Evolutionary conservation across 2,888 invertebrate genomes (phyloP).

Genomic region (Melanostoma scalare): DNA sequence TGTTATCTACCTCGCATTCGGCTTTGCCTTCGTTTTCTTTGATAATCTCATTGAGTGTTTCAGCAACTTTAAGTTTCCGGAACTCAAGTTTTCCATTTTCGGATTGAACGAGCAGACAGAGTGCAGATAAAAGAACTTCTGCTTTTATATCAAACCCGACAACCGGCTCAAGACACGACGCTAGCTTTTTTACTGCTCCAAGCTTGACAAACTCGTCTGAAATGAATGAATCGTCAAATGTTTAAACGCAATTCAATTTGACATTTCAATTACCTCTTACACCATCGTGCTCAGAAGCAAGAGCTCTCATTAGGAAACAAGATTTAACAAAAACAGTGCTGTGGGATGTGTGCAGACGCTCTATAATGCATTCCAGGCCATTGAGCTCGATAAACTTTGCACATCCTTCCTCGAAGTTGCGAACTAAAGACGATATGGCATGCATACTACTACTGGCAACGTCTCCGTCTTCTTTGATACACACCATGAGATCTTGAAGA

Average conservation of each 20-base stretch:
- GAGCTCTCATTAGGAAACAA: conserved; percentile 87
- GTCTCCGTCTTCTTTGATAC: conserved; percentile 82
- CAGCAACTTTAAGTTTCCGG: conserved; percentile 34
- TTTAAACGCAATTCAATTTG: no score
- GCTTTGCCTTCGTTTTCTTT: conserved; percentile 50
- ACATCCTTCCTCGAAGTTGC: conserved; percentile 86
- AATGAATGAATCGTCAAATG: not conserved
- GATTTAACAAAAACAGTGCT: conserved; percentile 87
- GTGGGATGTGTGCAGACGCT: conserved; percentile 83
- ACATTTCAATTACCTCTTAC: conserved; percentile 83
- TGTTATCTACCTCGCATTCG: conserved; percentile 72
- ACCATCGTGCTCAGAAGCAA: conserved; percentile 83
- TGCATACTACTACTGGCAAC: conserved; percentile 88
- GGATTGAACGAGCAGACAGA: conserved; percentile 72
- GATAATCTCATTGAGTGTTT: conserved; percentile 42
- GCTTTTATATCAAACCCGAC: conserved; percentile 72
- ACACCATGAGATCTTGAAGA: conserved; percentile 85
- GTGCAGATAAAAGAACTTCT: conserved; percentile 75
- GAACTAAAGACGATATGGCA: conserved; percentile 90
- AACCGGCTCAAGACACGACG: conserved; percentile 62
- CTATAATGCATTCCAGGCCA: conserved; percentile 86
- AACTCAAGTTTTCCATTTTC: conserved; percentile 46
- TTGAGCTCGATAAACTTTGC: conserved; percentile 85
- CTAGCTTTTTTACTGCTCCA: conserved; percentile 70
- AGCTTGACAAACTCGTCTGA: conserved; percentile 75